Evolutionary conservation across 2,113 vertebrate genomes (phyloP).

Genomic region (Vimba vimba): DNA sequence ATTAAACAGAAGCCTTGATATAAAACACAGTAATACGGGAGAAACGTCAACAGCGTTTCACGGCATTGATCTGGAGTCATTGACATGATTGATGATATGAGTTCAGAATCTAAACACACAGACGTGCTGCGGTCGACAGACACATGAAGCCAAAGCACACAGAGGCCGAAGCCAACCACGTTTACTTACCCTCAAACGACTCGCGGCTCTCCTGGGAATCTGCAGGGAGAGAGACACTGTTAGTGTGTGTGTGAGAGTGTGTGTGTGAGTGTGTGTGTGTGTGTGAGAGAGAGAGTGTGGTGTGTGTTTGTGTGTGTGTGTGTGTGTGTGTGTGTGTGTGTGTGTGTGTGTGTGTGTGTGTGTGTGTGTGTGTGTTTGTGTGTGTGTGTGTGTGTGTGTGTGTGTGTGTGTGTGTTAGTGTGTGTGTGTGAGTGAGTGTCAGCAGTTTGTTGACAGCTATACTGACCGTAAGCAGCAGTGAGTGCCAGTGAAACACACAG

Average conservation of each 20-base stretch:
- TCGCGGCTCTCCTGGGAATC: slow-evolving; percentile 79
- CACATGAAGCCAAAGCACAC: neutral
- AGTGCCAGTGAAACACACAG: too few species aligned
- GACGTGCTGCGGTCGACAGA: neutral
- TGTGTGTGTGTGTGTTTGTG: neutral
- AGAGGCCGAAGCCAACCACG: neutral
- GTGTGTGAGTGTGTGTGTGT: neutral
- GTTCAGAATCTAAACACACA: neutral
- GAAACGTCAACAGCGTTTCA: neutral
- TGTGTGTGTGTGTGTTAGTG: neutral
- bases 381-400: neutral
- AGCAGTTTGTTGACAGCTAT: too few species aligned
- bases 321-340: neutral
- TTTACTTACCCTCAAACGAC: slow-evolving; percentile 72
- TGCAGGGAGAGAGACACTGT: slow-evolving; percentile 51
- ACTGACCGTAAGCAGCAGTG: too few species aligned
- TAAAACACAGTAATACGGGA: neutral
- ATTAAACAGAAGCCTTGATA: slow-evolving; percentile 15
- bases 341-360: neutral
- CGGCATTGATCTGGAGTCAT: neutral
- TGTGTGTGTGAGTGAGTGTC: too few species aligned
- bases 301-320: too few species aligned
- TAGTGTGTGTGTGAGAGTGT: neutral
- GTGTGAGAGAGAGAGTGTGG: too few species aligned
- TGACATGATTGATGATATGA: neutral